Conservation (phyloP, 2,797 vertebrate genomes). For the Xenops minutus region DNA sequence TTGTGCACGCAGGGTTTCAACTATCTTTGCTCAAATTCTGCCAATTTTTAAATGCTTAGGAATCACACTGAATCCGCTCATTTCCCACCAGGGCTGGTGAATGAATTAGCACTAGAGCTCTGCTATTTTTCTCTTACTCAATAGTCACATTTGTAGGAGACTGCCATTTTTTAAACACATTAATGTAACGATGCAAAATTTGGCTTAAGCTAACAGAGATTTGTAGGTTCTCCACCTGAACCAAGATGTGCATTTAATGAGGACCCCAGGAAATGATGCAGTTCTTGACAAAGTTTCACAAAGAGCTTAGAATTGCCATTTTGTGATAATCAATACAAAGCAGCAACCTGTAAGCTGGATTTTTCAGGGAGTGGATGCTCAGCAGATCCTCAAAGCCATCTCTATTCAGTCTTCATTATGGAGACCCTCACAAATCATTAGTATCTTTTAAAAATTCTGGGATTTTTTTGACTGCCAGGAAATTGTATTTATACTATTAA, state of each 20-base stretch:
- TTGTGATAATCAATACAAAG: neutral
- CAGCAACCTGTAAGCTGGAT: neutral
- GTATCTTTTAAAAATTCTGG: neutral
- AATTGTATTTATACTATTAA: neutral
- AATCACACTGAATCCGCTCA: neutral
- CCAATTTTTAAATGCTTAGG: neutral
- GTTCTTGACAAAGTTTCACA: neutral
- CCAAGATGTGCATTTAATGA: neutral
- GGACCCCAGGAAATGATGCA: neutral
- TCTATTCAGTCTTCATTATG: neutral
- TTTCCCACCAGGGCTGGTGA: constrained; percentile 5
- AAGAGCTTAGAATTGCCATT: neutral
- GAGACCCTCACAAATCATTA: neutral
- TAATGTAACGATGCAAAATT: neutral
- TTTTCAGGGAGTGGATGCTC: neutral
- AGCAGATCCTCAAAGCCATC: neutral
- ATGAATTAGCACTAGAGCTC: constrained; percentile 2
- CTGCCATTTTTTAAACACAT: neutral
- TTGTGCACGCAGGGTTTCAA: neutral
- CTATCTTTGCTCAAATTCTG: neutral
- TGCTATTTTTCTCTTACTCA: neutral
- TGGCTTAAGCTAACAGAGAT: neutral
- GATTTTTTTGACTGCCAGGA: neutral
- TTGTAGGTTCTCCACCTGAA: neutral
- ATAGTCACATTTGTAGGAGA: neutral